Conservation (phyloP, 2,113 vertebrate species). For the Strix uralensis region DNA sequence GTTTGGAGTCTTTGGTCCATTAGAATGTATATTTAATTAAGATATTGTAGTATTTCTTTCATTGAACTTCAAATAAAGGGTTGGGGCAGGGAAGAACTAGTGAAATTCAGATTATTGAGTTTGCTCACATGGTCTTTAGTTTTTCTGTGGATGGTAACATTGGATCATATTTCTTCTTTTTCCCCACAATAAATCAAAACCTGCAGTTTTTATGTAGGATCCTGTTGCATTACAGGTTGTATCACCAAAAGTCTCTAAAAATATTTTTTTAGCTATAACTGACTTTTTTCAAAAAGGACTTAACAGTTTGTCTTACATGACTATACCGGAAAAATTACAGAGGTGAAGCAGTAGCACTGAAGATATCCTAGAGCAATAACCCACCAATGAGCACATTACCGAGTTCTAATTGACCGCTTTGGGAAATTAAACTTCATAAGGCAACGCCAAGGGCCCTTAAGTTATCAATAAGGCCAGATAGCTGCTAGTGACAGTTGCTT, state of each 20-base stretch:
- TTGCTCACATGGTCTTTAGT: neutral
- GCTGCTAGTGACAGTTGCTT: conserved; percentile 44
- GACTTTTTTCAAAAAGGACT: neutral
- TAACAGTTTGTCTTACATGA: neutral
- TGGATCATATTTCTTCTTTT: neutral
- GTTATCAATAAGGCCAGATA: conserved; percentile 49
- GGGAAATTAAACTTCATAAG: conserved; percentile 69
- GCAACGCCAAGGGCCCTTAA: conserved; percentile 23
- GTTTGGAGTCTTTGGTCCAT: neutral
- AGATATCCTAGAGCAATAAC: conserved; percentile 48
- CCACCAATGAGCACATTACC: neutral
- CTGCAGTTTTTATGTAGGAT: neutral
- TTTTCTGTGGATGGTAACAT: neutral
- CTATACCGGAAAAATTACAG: neutral
- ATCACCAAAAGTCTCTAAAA: neutral
- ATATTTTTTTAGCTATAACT: neutral
- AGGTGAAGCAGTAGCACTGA: neutral
- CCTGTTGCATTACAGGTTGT: neutral
- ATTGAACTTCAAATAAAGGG: neutral
- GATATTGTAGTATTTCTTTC: neutral
- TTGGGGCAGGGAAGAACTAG: neutral
- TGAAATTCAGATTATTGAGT: neutral
- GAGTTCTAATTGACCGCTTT: conserved; percentile 62
- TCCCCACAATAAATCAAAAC: neutral
- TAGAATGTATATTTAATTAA: neutral